Evolutionary conservation across 2,888 invertebrate genomes (phyloP).

Genomic region (Athalia circularis): DNA sequence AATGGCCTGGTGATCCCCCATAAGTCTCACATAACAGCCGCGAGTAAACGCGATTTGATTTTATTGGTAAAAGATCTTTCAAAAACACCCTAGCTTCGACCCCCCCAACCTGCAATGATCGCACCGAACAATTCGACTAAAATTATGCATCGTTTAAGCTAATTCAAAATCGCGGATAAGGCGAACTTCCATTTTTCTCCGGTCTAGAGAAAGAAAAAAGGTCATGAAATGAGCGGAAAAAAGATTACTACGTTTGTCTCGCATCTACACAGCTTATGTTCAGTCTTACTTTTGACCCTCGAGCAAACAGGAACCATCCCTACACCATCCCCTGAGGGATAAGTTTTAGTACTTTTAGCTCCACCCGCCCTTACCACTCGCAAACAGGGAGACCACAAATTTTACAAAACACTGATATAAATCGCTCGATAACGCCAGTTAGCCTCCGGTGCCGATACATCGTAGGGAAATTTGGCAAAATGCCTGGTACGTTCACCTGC

Average conservation of each 20-base stretch:
- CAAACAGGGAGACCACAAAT: conserved; percentile 62
- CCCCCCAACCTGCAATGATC: background rate
- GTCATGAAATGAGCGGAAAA: too few species aligned
- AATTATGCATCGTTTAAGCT: background rate
- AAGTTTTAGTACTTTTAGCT: conserved; percentile 28
- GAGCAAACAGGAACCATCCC: background rate
- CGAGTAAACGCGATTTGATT: conserved; percentile 39
- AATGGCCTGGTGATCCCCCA: conserved; percentile 38
- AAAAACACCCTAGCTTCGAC: background rate
- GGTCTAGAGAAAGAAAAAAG: too few species aligned
- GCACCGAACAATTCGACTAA: background rate
- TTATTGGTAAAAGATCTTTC: conserved; percentile 34
- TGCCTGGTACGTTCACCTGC: conserved; percentile 54
- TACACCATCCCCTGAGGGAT: conserved; percentile 19
- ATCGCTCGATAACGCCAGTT: conserved; percentile 66
- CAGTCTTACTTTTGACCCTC: conserved; percentile 24
- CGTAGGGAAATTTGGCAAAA: conserved; percentile 63
- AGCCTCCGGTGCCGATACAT: conserved; percentile 64
- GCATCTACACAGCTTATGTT: background rate
- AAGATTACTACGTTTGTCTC: too few species aligned
- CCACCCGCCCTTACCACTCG: conserved; percentile 52
- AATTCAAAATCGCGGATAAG: too few species aligned
- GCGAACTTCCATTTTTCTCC: too few species aligned
- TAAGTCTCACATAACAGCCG: conserved; percentile 40
- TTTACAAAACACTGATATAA: conserved; percentile 69